Conservation (phyloP, 1,140 invertebrate species). For the Triops longicaudatus region DNA sequence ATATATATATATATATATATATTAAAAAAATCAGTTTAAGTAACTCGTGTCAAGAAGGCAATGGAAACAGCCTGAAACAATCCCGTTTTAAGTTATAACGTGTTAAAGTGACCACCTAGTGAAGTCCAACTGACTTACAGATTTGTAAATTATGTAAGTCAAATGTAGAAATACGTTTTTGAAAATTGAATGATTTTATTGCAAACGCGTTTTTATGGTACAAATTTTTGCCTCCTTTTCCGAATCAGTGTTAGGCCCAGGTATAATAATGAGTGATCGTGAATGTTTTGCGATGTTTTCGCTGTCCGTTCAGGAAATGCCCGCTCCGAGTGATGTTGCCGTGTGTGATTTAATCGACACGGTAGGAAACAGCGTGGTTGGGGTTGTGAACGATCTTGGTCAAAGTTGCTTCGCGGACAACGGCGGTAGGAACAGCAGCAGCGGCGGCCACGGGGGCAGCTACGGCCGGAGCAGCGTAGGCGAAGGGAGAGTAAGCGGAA, state of each 20-base stretch:
- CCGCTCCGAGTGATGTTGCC: background rate
- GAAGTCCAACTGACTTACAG: too few relatives aligned
- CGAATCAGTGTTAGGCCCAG: background rate
- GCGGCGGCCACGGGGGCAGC: background rate
- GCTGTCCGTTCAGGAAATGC: background rate
- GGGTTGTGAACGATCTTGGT: conserved; percentile 41
- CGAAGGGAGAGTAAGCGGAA: background rate
- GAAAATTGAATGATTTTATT: background rate
- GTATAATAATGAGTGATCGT: background rate
- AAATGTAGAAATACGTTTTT: background rate
- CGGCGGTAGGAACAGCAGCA: conserved; percentile 34
- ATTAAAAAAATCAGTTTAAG: too few relatives aligned
- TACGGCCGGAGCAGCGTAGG: conserved; percentile 24
- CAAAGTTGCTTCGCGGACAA: conserved; percentile 38
- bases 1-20: too few relatives aligned
- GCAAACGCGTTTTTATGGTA: background rate
- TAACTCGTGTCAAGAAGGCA: too few relatives aligned
- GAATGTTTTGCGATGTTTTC: background rate
- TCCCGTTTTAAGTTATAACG: too few relatives aligned
- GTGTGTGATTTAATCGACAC: conserved; percentile 35
- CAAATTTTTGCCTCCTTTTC: background rate
- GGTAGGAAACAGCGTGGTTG: conserved; percentile 40
- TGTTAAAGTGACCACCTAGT: too few relatives aligned
- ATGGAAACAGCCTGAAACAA: too few relatives aligned
- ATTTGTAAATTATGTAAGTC: too few relatives aligned